Conservation (phyloP, 53 echinoderm and acorn worm species). For the Echinometra lucunter region DNA sequence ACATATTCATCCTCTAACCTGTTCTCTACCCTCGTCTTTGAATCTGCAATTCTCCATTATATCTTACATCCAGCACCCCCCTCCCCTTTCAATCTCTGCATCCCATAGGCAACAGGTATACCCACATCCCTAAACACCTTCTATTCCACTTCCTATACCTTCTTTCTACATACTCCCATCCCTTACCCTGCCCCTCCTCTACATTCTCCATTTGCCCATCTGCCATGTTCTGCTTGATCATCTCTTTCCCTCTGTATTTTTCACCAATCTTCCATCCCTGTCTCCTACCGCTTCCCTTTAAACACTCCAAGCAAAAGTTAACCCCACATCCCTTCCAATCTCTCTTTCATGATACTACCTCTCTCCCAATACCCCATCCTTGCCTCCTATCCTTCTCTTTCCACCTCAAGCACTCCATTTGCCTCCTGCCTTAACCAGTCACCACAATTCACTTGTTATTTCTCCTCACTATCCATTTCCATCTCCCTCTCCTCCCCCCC, state of each 20-base stretch:
- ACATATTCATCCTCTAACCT: background rate
- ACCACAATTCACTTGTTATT: no score
- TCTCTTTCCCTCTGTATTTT: no score
- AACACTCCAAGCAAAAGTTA: no score
- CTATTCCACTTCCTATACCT: background rate
- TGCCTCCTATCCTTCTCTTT: background rate
- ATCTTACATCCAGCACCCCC: background rate
- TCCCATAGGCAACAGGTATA: background rate
- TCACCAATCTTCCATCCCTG: no score
- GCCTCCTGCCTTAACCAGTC: no score
- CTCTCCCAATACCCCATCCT: background rate
- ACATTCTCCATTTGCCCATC: no score
- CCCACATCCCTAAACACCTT: background rate
- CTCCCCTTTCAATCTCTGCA: background rate
- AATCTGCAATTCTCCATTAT: background rate
- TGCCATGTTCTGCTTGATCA: no score
- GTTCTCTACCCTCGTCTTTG: background rate
- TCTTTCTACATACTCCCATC: background rate
- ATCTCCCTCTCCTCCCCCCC: background rate
- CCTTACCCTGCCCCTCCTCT: background rate
- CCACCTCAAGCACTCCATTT: no score
- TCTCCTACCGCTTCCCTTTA: no score
- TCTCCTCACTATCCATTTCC: no score
- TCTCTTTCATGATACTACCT: background rate
- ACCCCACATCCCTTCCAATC: background rate